Evolutionary conservation across 2,113 vertebrate species (phyloP), one percentile per base, ranked within the genome.

Genomic region (Galemys pyrenaicus): DNA sequence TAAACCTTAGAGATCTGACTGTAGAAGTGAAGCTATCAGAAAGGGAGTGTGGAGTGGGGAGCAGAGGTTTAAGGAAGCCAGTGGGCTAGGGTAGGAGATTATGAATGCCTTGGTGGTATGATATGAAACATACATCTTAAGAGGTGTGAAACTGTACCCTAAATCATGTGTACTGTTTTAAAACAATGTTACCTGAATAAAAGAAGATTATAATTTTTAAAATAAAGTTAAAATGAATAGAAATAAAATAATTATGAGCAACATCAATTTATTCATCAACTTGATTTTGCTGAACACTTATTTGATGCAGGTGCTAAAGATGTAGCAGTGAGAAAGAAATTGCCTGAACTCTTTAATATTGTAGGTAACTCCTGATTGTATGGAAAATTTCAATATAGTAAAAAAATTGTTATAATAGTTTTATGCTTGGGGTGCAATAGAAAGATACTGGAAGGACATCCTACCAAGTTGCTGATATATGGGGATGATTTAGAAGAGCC

Each of bases 271-370:
- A 80, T 46, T 68, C 32, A 77, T n/a, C 54, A 80, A n/a, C 37
- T 64, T 78, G 16, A 58, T 32, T 75, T 80, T 65, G 75, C n/a
- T 70, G 51, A 71, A 44, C 8, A 68, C 26, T 64, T 89, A n/a
- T 30, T 94, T 73, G 26, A 77, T n/a, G 56, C 24, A 67, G n/a
- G 32, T 80, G 13, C 13, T 37, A 11, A 24, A 24, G 39, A 70
- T 82, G 22, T 88, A 94, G 41, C 8, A 89, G 9, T n/a, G 41
- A 92, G 35, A 5, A 89, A 92, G 44, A 81, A 88, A 46, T 62
- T 74, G 8, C 89, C 60, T 51, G 10, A 85, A n/a, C 39, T 39
- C n/a, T 56, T 32, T 73, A 58, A 58, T 22, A 7, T 85, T 39
- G 60, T 2, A 89, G 32, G n/a, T 51, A 79, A 74, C 86, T 74